Percentiles rank a stretch among this genome's conserved stretches.
These are phyloP conservation scores for Imbricaverruca yamaguchii DNA, from an alignment of 2,888 invertebrate species.

Conservation along the genomic window DNA sequence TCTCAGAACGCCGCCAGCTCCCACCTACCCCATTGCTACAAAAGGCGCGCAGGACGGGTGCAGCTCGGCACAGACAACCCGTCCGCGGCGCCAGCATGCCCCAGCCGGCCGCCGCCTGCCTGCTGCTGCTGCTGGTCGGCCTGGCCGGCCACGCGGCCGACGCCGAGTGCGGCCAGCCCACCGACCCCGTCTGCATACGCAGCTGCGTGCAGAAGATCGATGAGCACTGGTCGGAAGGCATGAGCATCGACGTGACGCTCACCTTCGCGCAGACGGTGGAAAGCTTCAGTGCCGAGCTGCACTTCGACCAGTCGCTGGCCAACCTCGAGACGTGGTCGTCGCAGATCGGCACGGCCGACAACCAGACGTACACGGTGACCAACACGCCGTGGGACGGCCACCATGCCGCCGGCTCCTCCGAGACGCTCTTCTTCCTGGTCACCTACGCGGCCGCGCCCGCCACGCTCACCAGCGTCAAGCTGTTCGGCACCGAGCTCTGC, in stretches of 20 bases:
- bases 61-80: neutral
- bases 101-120: neutral
- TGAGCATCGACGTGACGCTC: neutral
- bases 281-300: neutral
- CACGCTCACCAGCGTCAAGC: neutral
- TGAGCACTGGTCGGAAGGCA: neutral
- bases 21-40: neutral
- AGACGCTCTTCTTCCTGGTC: neutral
- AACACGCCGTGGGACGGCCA: slow-evolving; percentile 13
- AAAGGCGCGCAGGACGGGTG: neutral
- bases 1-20: neutral
- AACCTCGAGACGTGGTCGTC: neutral
- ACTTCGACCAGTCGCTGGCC: neutral
- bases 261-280: neutral
- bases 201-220: neutral
- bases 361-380: neutral
- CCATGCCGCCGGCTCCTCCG: neutral
- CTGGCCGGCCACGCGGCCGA: neutral
- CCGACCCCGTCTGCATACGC: neutral
- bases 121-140: neutral
- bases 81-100: neutral
- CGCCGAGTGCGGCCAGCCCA: neutral
- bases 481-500: neutral
- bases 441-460: neutral
- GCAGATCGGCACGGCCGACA: neutral